phyloP scores from a whole-genome alignment of 2,888 invertebrate genomes.

The Eubasilissa splendida region DNA sequence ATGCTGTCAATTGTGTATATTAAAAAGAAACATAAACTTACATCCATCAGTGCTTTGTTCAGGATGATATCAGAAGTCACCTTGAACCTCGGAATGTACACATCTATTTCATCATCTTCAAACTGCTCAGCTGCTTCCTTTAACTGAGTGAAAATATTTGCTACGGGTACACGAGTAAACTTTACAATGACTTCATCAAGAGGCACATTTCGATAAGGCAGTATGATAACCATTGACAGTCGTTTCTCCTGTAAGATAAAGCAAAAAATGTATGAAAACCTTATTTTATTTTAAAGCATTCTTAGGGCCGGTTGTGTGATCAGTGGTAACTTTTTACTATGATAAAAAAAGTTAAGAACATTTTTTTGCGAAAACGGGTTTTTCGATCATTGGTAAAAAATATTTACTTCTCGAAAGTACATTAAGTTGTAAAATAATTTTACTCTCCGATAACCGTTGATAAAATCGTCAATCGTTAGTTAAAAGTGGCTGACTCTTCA shows the following conservation, averaged over 20 bases:
- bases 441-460: too few relatives aligned
- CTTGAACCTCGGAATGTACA: constrained; percentile 77
- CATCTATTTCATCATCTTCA: constrained; percentile 75
- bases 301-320: too few relatives aligned
- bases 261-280: neutral
- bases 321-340: too few relatives aligned
- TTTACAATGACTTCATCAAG: constrained; percentile 70
- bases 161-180: constrained; percentile 68
- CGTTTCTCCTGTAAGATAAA: constrained; percentile 65
- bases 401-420: too few relatives aligned
- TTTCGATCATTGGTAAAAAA: too few relatives aligned
- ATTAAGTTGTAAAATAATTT: too few relatives aligned
- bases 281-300: too few relatives aligned
- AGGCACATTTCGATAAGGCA: constrained; percentile 74
- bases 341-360: too few relatives aligned
- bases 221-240: constrained; percentile 76
- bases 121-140: constrained; percentile 68
- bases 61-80: constrained; percentile 76
- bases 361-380: too few relatives aligned
- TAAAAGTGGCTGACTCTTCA: too few relatives aligned
- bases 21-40: constrained; percentile 59
- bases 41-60: constrained; percentile 72
- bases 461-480: too few relatives aligned
- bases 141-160: constrained; percentile 71
- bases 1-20: too few relatives aligned